phyloP scores from a whole-genome alignment of 1,140 invertebrate genomes.

The Camponotus pennsylvanicus region DNA sequence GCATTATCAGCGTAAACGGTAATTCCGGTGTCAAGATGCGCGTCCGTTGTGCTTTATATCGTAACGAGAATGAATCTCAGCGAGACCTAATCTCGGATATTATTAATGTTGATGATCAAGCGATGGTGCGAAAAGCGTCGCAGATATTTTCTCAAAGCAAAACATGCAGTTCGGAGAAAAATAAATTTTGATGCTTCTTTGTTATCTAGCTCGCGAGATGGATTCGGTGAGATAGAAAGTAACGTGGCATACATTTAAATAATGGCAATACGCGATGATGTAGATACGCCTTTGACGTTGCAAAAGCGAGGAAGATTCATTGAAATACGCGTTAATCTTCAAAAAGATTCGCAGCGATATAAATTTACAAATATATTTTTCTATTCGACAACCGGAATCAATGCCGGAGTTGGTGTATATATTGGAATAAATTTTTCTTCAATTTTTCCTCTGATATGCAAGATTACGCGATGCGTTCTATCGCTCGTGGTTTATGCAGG shows the following conservation, averaged over 20 bases:
- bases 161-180: background rate
- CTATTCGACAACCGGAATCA: background rate
- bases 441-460: constrained; percentile 5
- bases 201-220: constrained; percentile 23
- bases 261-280: background rate
- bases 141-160: background rate
- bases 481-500: background rate
- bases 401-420: background rate
- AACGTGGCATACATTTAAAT: constrained; percentile 30
- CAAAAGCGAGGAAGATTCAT: background rate
- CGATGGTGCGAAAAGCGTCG: background rate
- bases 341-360: background rate
- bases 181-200: constrained; percentile 36
- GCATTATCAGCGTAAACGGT: background rate
- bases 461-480: background rate
- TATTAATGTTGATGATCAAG: constrained; percentile 30
- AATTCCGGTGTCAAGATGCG: constrained; percentile 5
- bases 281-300: background rate
- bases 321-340: constrained; percentile 44
- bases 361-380: background rate
- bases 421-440: constrained; percentile 9
- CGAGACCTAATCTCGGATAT: background rate
- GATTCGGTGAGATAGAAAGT: background rate
- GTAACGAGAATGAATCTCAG: constrained; percentile 21
- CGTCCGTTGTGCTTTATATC: background rate